Evolutionary conservation across 2,113 vertebrate species (phyloP), one percentile per base, ranked within the genome.

Genomic region (Perognathus longimembris): DNA sequence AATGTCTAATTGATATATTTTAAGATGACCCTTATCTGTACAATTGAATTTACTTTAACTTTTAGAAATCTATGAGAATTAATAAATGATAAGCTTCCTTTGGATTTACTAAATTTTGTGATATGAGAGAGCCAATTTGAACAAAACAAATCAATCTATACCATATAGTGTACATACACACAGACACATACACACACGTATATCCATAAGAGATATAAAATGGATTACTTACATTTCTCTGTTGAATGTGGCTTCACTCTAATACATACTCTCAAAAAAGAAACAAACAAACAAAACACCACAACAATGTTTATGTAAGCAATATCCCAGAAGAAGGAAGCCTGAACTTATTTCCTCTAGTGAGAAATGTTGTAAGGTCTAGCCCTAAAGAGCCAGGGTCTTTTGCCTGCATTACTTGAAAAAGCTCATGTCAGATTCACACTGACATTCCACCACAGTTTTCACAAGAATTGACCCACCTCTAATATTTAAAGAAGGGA

Each of bases 1-100:
- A 79, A 91, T 82, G 22, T 90, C 40, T 88, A 79, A 8, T 32
- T 88, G 6, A 87, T 89, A 24, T 95, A 1, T 78, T 89, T 87
- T 94, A 79, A 73, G 69, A 66, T 69, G 34, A 32, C 4, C 32
- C 14, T 89, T 28, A 69, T 80, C 54, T 26, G 34, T 71, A 64
- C 7, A 83, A 4, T 20, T 73, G 42, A 4, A 91, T 59, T 73
- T 71, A 78, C 20, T 36, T 92, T 59, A 74, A 61, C 64, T 90
- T 69, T 92, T 42, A 42, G 17, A 88, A 76, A 92, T 78, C 7
- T 50, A 11, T 57, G 24, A 82, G 30, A 81, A 89, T 80, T 30
- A 80, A 38, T 1, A 21, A 80, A 3, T 76, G 18, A 78, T 32
- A 15, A 7, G 77, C 59, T 76, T 45, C 34, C 54, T 66, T 11